These are phyloP conservation scores for Parnassius mnemosyne DNA, from an alignment of 2,888 invertebrate genomes.

Conservation along the genomic window DNA sequence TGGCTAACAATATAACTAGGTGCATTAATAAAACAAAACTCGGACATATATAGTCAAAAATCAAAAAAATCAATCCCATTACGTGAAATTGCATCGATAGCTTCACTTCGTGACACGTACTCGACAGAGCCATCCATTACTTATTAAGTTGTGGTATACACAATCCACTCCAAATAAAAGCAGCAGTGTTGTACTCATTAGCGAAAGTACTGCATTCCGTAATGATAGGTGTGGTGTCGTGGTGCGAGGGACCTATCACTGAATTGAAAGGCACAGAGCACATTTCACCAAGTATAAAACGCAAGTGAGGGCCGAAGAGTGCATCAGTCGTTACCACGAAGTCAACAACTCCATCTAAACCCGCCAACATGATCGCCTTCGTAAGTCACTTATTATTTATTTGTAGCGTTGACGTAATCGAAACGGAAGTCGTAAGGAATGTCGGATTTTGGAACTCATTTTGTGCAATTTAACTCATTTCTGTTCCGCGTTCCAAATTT, in stretches of 20 bases:
- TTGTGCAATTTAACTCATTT: not conserved
- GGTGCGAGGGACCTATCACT: constrained; percentile 62
- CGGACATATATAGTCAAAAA: constrained; percentile 49
- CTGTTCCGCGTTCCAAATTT: constrained; percentile 8
- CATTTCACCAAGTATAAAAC: constrained; percentile 79
- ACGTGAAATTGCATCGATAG: constrained; percentile 48
- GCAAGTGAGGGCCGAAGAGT: constrained; percentile 52
- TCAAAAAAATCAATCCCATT: constrained; percentile 42
- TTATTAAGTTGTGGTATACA: not conserved
- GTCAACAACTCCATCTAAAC: constrained; percentile 61
- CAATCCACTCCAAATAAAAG: not conserved
- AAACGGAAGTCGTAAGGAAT: constrained; percentile 23
- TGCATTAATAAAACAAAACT: constrained; percentile 38
- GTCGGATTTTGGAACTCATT: not conserved
- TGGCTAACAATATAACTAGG: constrained; percentile 32
- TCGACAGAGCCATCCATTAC: constrained; percentile 41
- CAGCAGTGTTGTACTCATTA: constrained; percentile 36
- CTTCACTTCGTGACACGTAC: constrained; percentile 32
- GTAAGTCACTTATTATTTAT: constrained; percentile 55
- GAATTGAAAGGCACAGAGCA: constrained; percentile 69
- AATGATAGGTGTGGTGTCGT: constrained; percentile 26
- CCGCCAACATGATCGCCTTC: constrained; percentile 74
- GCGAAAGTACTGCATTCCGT: constrained; percentile 2
- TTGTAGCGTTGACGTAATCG: constrained; percentile 20
- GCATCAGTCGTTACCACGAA: constrained; percentile 68